Conservation (phyloP, 2,113 vertebrate genomes). For the Junco hyemalis region DNA sequence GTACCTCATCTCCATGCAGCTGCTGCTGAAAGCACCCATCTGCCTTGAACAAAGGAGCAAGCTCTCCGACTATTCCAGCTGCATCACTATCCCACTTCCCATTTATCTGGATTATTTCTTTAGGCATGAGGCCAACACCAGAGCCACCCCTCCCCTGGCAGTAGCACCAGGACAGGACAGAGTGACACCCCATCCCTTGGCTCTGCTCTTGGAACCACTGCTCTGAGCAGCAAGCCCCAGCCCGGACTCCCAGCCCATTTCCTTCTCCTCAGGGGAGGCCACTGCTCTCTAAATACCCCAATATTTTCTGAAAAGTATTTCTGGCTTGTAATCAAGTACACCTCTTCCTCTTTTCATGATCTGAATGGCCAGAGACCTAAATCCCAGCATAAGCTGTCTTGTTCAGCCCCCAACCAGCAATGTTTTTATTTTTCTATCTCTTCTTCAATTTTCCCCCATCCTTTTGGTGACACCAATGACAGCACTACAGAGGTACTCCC, state of each 20-base stretch:
- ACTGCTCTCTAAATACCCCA: background rate
- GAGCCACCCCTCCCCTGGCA: background rate
- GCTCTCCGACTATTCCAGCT: background rate
- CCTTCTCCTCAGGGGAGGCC: background rate
- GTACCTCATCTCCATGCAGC: background rate
- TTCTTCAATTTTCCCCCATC: background rate
- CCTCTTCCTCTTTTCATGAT: background rate
- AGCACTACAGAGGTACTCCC: fast-evolving
- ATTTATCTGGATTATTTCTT: background rate
- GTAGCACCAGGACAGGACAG: background rate
- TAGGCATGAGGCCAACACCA: background rate
- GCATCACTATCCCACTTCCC: background rate
- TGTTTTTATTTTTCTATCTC: background rate
- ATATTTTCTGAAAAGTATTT: background rate
- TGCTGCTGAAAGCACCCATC: background rate
- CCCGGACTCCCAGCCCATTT: background rate
- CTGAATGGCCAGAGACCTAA: background rate
- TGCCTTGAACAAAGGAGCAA: background rate
- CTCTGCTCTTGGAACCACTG: fast-evolving
- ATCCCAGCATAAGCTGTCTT: fast-evolving
- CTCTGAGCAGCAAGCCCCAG: background rate
- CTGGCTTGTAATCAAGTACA: background rate
- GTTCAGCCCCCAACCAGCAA: background rate
- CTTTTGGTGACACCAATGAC: background rate
- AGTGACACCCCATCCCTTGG: background rate